A percentile compares a stretch with the other conserved stretches of the same genome.
These are phyloP conservation scores for Trisateles emortualis DNA, from an alignment of 2,888 invertebrate genomes.

Conservation along the genomic window DNA sequence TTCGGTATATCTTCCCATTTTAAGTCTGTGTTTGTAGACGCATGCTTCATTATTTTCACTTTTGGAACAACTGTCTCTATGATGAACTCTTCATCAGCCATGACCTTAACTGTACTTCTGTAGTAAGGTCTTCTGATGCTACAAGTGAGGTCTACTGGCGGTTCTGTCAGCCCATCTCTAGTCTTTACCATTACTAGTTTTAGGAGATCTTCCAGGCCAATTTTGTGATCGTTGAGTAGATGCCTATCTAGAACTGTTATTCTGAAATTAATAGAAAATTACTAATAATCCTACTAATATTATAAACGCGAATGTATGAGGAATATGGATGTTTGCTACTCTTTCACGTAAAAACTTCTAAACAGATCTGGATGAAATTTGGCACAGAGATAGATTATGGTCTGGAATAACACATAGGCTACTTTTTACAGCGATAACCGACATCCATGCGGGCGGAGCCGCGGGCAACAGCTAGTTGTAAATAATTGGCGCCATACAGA, in stretches of 20 bases:
- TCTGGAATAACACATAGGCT: too few relatives aligned
- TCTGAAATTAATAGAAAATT: constrained; percentile 57
- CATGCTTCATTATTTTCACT: constrained; percentile 73
- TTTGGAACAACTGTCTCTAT: constrained; percentile 73
- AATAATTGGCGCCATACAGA: too few relatives aligned
- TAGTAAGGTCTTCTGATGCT: constrained; percentile 71
- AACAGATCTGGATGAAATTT: too few relatives aligned
- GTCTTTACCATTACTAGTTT: constrained; percentile 80
- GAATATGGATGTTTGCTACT: too few relatives aligned
- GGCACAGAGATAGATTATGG: too few relatives aligned
- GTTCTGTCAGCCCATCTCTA: constrained; percentile 66
- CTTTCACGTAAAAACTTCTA: too few relatives aligned
- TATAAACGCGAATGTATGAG: too few relatives aligned
- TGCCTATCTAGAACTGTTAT: constrained; percentile 80
- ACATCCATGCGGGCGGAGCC: too few relatives aligned
- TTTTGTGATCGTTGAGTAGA: constrained; percentile 75
- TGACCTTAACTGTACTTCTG: constrained; percentile 57
- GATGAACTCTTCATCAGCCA: constrained; percentile 73
- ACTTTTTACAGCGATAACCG: too few relatives aligned
- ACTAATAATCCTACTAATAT: too few relatives aligned
- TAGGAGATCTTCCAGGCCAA: constrained; percentile 72
- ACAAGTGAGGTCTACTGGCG: not conserved
- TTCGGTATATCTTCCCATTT: constrained; percentile 63
- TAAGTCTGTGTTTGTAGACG: constrained; percentile 68
- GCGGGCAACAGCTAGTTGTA: too few relatives aligned